A percentile compares a stretch with the other conserved stretches of the same genome.
Conservation (phyloP, 2,888 invertebrate genomes). For the Ecdyonurus torrentis region DNA sequence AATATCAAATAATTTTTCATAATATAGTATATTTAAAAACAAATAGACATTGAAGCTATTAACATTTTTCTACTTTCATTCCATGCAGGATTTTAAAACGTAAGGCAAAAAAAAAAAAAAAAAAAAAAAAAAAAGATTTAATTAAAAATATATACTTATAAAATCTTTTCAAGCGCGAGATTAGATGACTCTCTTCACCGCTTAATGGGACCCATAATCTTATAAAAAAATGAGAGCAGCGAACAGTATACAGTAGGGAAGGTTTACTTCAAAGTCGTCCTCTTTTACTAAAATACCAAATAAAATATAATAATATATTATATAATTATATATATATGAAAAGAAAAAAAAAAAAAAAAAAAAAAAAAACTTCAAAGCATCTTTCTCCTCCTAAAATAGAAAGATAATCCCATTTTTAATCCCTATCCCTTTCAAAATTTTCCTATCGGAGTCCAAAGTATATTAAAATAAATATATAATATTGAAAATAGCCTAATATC, state of each 20-base stretch:
- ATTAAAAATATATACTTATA: too few relatives aligned
- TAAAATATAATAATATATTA: background rate
- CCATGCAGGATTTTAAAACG: background rate
- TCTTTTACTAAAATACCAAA: background rate
- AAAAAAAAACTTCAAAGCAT: background rate
- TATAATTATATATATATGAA: too few relatives aligned
- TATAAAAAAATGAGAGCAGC: background rate
- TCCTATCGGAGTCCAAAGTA: background rate
- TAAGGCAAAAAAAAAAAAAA: background rate
- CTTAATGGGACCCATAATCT: background rate
- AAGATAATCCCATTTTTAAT: background rate
- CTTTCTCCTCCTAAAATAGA: background rate
- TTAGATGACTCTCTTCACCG: background rate
- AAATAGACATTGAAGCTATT: background rate
- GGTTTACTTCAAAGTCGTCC: background rate
- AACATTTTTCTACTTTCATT: background rate
- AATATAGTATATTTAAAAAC: background rate
- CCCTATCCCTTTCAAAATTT: background rate
- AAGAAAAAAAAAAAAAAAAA: too few relatives aligned
- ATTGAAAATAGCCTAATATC: background rate
- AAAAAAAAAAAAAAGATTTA: background rate
- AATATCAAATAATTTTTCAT: background rate
- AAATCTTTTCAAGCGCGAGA: background rate
- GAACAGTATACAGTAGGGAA: background rate
- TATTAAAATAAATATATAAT: too few relatives aligned